These are phyloP conservation scores for Mastacembelus armatus DNA, from an alignment of 2,797 vertebrate species.

Conservation along the genomic window DNA sequence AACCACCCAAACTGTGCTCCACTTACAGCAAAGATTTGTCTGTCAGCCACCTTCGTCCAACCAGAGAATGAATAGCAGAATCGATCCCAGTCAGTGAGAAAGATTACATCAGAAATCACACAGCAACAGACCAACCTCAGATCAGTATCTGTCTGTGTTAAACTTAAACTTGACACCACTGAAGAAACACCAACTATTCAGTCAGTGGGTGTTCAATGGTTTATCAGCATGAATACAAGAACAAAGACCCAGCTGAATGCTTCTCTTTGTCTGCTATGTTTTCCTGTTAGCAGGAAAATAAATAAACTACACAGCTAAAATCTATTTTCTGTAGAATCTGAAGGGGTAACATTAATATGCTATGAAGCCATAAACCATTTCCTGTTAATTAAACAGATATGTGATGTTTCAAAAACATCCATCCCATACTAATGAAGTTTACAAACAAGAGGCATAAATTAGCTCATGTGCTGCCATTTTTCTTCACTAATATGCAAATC, in stretches of 20 bases:
- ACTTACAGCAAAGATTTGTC: slow-evolving; percentile 35
- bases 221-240: neutral
- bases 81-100: slow-evolving; percentile 36
- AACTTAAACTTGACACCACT: too few relatives aligned
- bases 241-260: slow-evolving; percentile 10
- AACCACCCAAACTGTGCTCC: slow-evolving; percentile 43
- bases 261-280: slow-evolving; percentile 3
- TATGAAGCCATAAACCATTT: too few relatives aligned
- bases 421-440: neutral
- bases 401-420: neutral
- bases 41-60: slow-evolving; percentile 32
- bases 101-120: slow-evolving; percentile 44
- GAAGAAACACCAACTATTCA: slow-evolving; percentile 8
- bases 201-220: neutral
- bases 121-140: slow-evolving; percentile 5
- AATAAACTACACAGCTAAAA: neutral
- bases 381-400: slow-evolving; percentile 7
- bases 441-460: slow-evolving; percentile 9
- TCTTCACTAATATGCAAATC: slow-evolving; percentile 12
- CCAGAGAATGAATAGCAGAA: slow-evolving; percentile 27
- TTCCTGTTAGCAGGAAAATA: too few relatives aligned
- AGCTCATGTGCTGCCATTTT: neutral
- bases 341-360: too few relatives aligned
- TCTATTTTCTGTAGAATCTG: too few relatives aligned
- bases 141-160: slow-evolving; percentile 26